Percentiles rank a stretch among this genome's conserved stretches.
Evolutionary conservation across 2,113 vertebrate genomes (phyloP).

Genomic region (Lipotes vexillifer): DNA sequence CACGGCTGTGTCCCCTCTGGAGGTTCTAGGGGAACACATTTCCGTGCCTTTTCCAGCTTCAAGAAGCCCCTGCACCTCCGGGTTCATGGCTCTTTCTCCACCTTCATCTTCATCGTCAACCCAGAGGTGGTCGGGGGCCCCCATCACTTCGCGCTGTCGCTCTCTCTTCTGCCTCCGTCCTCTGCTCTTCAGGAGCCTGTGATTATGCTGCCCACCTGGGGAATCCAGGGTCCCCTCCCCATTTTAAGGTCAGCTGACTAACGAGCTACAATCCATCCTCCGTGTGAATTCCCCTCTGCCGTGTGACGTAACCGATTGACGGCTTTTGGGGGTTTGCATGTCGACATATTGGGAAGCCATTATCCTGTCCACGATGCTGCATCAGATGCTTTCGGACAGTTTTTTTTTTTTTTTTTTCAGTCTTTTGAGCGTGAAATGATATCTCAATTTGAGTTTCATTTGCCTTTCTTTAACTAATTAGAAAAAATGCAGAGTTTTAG

Average conservation of each 20-base stretch:
- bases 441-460: background rate
- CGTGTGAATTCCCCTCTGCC: background rate
- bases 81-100: background rate
- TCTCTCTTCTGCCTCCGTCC: too few relatives aligned
- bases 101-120: background rate
- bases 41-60: background rate
- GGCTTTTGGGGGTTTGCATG: accelerated
- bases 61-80: background rate
- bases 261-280: background rate
- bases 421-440: background rate
- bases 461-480: background rate
- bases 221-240: background rate
- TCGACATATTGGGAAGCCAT: background rate
- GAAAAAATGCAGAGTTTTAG: background rate
- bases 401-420: background rate
- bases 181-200: accelerated
- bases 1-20: background rate
- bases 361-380: background rate
- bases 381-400: background rate
- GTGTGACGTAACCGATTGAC: accelerated
- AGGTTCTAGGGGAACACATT: background rate
- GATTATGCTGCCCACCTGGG: background rate
- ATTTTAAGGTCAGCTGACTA: background rate
- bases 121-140: background rate
- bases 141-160: background rate